These are phyloP conservation scores for Gambelia wislizenii DNA, from an alignment of 2,797 vertebrate genomes.

Conservation along the genomic window DNA sequence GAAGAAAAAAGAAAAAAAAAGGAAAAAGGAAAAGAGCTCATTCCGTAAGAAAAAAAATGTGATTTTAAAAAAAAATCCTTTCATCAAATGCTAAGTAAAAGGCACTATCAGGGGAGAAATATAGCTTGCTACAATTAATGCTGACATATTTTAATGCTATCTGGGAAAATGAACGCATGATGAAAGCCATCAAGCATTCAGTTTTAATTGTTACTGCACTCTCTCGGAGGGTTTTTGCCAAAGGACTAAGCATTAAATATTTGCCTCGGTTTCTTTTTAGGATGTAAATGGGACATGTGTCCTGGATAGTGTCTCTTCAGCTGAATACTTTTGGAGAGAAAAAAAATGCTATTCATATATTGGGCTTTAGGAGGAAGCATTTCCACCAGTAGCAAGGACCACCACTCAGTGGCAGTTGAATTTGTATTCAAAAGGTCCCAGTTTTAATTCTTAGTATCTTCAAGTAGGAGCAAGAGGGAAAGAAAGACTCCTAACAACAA, in stretches of 20 bases:
- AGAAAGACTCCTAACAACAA: no score
- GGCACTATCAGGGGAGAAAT: background rate
- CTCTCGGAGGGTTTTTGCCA: conserved; percentile 16
- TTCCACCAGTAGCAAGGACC: background rate
- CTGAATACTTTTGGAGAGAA: conserved; percentile 21
- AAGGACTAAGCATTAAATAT: accelerated
- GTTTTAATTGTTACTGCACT: conserved; percentile 1
- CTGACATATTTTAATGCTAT: background rate
- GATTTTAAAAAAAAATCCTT: background rate
- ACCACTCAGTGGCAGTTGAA: no score
- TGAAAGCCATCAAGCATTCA: background rate
- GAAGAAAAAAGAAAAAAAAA: background rate
- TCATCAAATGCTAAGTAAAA: background rate
- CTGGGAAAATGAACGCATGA: background rate
- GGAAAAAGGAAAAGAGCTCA: background rate
- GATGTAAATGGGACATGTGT: background rate
- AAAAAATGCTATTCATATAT: background rate
- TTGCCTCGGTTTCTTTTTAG: background rate
- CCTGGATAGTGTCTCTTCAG: background rate
- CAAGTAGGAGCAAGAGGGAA: no score
- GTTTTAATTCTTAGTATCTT: no score
- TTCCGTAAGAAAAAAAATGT: conserved; percentile 11
- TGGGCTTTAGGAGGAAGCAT: background rate
- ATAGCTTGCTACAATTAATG: background rate
- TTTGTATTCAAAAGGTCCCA: no score